phyloP scores from a whole-genome alignment of 1,140 invertebrate genomes.

The Drosophila littoralis region DNA sequence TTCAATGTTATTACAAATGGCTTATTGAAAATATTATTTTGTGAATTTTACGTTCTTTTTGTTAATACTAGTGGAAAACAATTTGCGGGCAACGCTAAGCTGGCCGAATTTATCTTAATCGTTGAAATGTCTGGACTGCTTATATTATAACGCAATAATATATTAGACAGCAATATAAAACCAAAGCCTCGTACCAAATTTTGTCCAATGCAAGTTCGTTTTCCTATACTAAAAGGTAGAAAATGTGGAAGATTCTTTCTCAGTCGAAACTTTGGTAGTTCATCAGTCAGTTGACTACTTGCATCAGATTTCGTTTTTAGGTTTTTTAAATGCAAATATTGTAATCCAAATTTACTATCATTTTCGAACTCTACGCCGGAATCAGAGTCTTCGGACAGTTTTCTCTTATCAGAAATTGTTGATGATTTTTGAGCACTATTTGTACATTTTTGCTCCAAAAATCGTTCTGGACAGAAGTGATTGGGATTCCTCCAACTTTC shows the following conservation, averaged over 20 bases:
- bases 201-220: conserved; percentile 95
- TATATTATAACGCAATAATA: conserved; percentile 91
- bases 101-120: conserved; percentile 87
- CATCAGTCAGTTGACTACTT: not conserved
- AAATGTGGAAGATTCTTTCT: conserved; percentile 89
- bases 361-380: conserved; percentile 39
- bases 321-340: not conserved
- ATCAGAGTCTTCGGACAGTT: conserved; percentile 23
- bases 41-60: conserved; percentile 13
- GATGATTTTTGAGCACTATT: not conserved
- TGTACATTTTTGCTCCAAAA: conserved; percentile 75
- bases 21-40: not conserved
- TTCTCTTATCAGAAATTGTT: not conserved
- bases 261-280: conserved; percentile 48
- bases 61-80: conserved; percentile 85
- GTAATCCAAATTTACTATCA: conserved; percentile 2
- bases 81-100: conserved; percentile 89
- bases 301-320: not conserved
- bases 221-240: conserved; percentile 94
- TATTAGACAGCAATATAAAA: conserved; percentile 89
- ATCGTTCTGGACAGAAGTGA: conserved; percentile 90
- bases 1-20: no score
- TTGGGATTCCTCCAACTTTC: conserved; percentile 90
- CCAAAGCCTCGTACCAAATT: conserved; percentile 91
- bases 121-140: conserved; percentile 85